phyloP scores from a whole-genome alignment of 2,113 vertebrate genomes.

The Sphyrna mokarran region DNA sequence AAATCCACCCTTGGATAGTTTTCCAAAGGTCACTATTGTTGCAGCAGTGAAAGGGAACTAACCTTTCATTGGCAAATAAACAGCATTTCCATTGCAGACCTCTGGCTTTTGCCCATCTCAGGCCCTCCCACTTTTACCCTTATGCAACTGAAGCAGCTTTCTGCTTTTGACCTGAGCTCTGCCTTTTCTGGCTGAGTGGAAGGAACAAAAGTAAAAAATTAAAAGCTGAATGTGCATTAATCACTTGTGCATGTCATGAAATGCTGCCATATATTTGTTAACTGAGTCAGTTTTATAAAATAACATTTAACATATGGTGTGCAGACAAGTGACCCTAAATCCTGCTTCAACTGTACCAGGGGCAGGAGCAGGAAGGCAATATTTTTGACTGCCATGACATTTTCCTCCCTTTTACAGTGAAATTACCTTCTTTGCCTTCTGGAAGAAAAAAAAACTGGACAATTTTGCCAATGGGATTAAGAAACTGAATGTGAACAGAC shows the following conservation, averaged over 20 bases:
- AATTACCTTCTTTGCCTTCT: not conserved
- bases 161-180: not conserved
- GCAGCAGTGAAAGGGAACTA: not conserved
- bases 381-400: not conserved
- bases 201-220: not conserved
- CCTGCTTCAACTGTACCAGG: not conserved
- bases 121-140: not conserved
- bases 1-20: not conserved
- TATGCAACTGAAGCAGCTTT: not conserved
- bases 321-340: not conserved
- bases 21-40: not conserved
- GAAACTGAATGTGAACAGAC: not conserved
- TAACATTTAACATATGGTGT: not conserved
- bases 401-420: not conserved
- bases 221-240: not conserved
- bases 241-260: not conserved
- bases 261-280: not conserved
- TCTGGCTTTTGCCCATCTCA: not conserved
- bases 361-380: not conserved
- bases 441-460: not conserved
- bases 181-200: not conserved
- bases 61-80: not conserved
- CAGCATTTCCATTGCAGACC: not conserved
- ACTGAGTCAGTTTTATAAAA: not conserved
- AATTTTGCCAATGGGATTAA: not conserved